phyloP scores from a whole-genome alignment of 2,888 invertebrate species.

The Parnassius glacialis region DNA sequence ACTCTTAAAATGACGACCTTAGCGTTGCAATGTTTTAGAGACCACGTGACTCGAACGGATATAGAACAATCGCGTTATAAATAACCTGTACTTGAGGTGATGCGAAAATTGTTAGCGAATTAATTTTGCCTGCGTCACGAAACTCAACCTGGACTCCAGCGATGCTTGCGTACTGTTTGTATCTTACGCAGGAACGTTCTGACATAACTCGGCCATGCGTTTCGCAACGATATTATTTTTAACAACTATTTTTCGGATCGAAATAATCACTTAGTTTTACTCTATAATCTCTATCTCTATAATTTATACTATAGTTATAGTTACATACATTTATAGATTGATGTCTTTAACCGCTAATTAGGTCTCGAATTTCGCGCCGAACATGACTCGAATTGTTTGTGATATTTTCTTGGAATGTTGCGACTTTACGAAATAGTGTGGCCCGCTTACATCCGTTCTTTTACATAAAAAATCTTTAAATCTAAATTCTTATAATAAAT shows the following conservation, averaged over 20 bases:
- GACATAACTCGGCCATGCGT: conserved; percentile 78
- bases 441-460: conserved; percentile 6
- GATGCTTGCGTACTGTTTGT: conserved; percentile 4
- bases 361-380: conserved; percentile 46
- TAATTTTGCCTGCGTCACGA: conserved; percentile 17
- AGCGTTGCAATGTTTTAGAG: conserved; percentile 20
- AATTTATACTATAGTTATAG: too few relatives aligned
- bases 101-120: conserved; percentile 19
- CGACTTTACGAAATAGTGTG: background rate
- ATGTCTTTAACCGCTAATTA: conserved; percentile 76
- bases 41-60: conserved; percentile 21
- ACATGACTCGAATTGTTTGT: conserved; percentile 31
- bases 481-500: too few relatives aligned
- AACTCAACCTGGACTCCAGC: conserved; percentile 4
- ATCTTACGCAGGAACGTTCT: conserved; percentile 43
- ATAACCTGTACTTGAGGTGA: conserved; percentile 18
- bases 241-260: conserved; percentile 60
- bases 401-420: conserved; percentile 27
- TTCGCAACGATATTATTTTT: conserved; percentile 71
- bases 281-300: too few relatives aligned
- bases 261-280: conserved; percentile 70
- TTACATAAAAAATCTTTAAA: too few relatives aligned
- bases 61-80: conserved; percentile 23
- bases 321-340: conserved; percentile 68
- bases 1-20: conserved; percentile 6